Evolutionary conservation across 2,888 invertebrate genomes (phyloP).

Genomic region (Abscondita cerata): DNA sequence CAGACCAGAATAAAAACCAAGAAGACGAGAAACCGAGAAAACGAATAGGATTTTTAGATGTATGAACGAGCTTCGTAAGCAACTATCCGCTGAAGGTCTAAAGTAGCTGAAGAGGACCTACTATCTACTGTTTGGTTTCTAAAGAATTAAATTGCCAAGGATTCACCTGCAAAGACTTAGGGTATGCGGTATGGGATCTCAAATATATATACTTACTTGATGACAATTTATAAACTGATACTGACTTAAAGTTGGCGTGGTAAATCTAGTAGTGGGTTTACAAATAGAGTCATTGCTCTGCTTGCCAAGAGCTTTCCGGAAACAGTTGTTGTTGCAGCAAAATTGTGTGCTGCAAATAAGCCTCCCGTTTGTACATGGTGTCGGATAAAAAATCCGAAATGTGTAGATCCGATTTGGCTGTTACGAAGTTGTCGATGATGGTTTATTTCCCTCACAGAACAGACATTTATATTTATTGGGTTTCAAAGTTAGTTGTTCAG

Average conservation of each 20-base stretch:
- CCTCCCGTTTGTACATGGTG: conserved; percentile 74
- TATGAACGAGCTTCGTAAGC: no score
- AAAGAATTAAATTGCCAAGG: no score
- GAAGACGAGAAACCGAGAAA: no score
- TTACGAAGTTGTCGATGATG: conserved; percentile 46
- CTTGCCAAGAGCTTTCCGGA: conserved; percentile 61
- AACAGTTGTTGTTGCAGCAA: conserved; percentile 72
- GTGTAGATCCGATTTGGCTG: conserved; percentile 42
- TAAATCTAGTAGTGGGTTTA: conserved; percentile 58
- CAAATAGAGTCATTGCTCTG: conserved; percentile 48
- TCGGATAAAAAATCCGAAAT: conserved; percentile 60
- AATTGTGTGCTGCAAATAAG: conserved; percentile 73
- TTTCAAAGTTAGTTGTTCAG: conserved; percentile 44
- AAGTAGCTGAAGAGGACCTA: no score
- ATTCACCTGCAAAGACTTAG: no score
- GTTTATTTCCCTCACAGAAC: conserved; percentile 47
- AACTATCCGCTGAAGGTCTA: no score
- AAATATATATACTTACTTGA: conserved; percentile 28
- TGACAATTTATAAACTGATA: conserved; percentile 67
- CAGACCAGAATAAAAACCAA: no score
- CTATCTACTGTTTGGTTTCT: no score
- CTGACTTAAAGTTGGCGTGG: conserved; percentile 65
- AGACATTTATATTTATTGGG: conserved; percentile 47
- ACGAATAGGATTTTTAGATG: no score
- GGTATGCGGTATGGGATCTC: no score